Conservation (phyloP, 2,888 invertebrate genomes). For the Ophraella communa region DNA sequence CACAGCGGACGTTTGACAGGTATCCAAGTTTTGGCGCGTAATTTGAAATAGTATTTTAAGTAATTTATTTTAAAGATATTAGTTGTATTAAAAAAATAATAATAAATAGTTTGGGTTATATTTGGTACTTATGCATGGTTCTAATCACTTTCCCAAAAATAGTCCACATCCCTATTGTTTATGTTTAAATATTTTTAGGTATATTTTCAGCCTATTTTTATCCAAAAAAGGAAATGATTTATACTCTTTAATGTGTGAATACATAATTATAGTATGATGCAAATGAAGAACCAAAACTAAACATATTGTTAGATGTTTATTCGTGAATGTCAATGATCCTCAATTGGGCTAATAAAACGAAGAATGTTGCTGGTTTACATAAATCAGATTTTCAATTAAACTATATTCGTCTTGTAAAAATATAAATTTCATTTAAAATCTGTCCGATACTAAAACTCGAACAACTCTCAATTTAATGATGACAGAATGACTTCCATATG, state of each 20-base stretch:
- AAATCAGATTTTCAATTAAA: slow-evolving; percentile 47
- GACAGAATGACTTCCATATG: slow-evolving; percentile 43
- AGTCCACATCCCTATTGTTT: too few relatives aligned
- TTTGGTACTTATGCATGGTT: too few relatives aligned
- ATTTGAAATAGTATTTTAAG: too few relatives aligned
- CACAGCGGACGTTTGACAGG: too few relatives aligned
- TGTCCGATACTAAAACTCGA: slow-evolving; percentile 29
- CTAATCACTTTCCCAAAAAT: too few relatives aligned
- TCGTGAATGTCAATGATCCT: slow-evolving; percentile 18
- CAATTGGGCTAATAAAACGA: slow-evolving; percentile 21
- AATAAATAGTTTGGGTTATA: too few relatives aligned
- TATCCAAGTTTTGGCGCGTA: too few relatives aligned
- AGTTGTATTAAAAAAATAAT: too few relatives aligned
- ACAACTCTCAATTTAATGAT: slow-evolving; percentile 30
- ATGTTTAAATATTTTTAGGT: too few relatives aligned
- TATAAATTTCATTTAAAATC: slow-evolving; percentile 43
- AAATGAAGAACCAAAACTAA: background rate
- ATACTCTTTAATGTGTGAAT: background rate
- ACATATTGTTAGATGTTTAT: slow-evolving; percentile 20
- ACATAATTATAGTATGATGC: background rate
- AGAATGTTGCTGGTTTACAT: slow-evolving; percentile 41
- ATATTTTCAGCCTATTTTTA: too few relatives aligned
- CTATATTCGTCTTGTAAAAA: slow-evolving; percentile 47
- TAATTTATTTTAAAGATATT: too few relatives aligned
- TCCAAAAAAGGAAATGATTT: background rate